Conservation (phyloP, 2,113 vertebrate genomes). For the Mormyrus lacerda region DNA sequence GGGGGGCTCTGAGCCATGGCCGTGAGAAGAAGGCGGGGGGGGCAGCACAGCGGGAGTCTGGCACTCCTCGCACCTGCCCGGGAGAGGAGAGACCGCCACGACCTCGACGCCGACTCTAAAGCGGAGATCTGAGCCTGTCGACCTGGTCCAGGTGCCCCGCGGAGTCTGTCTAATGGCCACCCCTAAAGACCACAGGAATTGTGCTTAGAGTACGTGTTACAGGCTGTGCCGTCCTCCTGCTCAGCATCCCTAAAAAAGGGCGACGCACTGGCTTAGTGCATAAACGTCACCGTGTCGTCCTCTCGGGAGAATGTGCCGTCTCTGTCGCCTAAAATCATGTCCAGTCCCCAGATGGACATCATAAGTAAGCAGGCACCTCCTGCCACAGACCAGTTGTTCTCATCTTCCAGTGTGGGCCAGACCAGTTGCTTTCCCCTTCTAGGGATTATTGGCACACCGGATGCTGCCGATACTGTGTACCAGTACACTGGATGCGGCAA, state of each 20-base stretch:
- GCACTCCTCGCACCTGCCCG: background rate
- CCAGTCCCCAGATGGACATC: background rate
- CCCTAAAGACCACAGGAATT: background rate
- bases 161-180: background rate
- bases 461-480: background rate
- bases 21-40: too few relatives aligned
- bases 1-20: too few relatives aligned
- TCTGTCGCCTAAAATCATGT: background rate
- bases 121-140: background rate
- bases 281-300: background rate
- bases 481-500: background rate
- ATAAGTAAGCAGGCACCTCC: background rate
- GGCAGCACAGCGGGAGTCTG: background rate
- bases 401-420: background rate
- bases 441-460: background rate
- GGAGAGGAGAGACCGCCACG: background rate
- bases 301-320: background rate
- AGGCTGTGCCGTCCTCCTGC: background rate
- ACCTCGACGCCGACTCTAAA: background rate
- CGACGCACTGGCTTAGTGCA: background rate
- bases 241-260: background rate
- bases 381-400: background rate
- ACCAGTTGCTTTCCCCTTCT: background rate
- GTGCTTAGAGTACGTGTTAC: background rate
- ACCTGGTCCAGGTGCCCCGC: background rate